These are phyloP conservation scores for Drosophila biarmipes DNA, from an alignment of 1,140 invertebrate genomes.

Conservation along the genomic window DNA sequence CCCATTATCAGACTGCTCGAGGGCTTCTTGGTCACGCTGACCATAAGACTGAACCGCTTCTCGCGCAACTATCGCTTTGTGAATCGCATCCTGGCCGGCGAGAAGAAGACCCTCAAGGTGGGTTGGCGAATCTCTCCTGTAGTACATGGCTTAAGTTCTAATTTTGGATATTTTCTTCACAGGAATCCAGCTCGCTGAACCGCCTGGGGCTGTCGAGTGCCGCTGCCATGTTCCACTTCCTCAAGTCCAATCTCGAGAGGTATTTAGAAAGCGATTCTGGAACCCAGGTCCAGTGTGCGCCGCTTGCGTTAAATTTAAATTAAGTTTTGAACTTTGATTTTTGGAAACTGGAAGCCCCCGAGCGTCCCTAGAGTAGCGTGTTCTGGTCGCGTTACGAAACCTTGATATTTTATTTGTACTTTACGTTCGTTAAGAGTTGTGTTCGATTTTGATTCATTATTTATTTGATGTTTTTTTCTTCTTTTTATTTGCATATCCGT, in stretches of 20 bases:
- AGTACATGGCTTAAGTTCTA: background rate
- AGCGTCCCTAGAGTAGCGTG: conserved; percentile 60
- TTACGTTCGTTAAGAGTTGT: conserved; percentile 37
- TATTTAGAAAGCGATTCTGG: conserved; percentile 60
- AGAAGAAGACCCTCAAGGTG: conserved; percentile 95
- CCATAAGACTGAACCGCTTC: conserved; percentile 92
- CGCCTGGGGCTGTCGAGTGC: conserved; percentile 70
- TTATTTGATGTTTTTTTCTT: conserved; percentile 59
- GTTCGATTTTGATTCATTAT: conserved; percentile 53
- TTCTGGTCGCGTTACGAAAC: conserved; percentile 42
- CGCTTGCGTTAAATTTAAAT: conserved; percentile 57
- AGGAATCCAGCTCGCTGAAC: conserved; percentile 73
- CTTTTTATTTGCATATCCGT: conserved; percentile 76
- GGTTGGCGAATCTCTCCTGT: background rate
- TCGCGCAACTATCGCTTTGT: conserved; percentile 97
- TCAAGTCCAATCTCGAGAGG: conserved; percentile 78
- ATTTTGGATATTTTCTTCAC: conserved; percentile 4
- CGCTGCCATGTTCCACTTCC: conserved; percentile 77
- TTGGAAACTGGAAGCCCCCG: conserved; percentile 30
- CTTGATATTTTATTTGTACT: conserved; percentile 14
- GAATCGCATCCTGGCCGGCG: conserved; percentile 90
- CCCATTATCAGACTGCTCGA: conserved; percentile 84
- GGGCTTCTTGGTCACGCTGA: conserved; percentile 94
- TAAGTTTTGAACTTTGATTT: conserved; percentile 34
- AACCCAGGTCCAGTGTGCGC: conserved; percentile 58